Evolutionary conservation across 2,797 vertebrate genomes (phyloP).

Genomic region (Hemitrygon akajei): DNA sequence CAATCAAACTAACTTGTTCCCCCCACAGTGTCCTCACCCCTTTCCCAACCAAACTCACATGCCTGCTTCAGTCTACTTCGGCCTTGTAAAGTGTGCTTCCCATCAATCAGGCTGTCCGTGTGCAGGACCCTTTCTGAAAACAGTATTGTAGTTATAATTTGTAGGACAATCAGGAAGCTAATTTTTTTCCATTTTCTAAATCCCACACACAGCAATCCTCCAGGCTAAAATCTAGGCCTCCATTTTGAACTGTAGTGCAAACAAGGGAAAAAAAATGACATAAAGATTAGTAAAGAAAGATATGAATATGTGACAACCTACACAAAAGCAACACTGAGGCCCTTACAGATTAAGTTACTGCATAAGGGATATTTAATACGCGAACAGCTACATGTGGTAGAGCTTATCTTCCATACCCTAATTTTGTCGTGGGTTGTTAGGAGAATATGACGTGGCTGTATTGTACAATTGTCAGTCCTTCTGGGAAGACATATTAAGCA

Average conservation of each 20-base stretch:
- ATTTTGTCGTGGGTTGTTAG: background rate
- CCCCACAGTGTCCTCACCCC: too few species aligned
- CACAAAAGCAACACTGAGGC: background rate
- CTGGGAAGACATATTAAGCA: background rate
- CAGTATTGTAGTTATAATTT: too few species aligned
- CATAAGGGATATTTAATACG: background rate
- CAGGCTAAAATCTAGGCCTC: too few species aligned
- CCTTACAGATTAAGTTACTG: background rate
- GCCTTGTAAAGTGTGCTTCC: too few species aligned
- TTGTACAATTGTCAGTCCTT: background rate
- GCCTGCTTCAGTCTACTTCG: too few species aligned
- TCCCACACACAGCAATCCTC: too few species aligned
- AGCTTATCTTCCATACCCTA: background rate
- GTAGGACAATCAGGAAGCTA: too few species aligned
- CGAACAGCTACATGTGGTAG: background rate
- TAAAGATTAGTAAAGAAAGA: background rate
- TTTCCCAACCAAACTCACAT: too few species aligned
- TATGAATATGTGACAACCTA: background rate
- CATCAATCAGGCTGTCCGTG: too few species aligned
- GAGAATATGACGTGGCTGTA: background rate
- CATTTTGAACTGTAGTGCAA: background rate
- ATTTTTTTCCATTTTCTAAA: too few species aligned
- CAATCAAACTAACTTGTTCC: too few species aligned
- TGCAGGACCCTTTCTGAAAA: too few species aligned
- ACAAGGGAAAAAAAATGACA: background rate